Evolutionary conservation across 2,113 vertebrate species (phyloP).

Genomic region (Eubucco bourcierii): DNA sequence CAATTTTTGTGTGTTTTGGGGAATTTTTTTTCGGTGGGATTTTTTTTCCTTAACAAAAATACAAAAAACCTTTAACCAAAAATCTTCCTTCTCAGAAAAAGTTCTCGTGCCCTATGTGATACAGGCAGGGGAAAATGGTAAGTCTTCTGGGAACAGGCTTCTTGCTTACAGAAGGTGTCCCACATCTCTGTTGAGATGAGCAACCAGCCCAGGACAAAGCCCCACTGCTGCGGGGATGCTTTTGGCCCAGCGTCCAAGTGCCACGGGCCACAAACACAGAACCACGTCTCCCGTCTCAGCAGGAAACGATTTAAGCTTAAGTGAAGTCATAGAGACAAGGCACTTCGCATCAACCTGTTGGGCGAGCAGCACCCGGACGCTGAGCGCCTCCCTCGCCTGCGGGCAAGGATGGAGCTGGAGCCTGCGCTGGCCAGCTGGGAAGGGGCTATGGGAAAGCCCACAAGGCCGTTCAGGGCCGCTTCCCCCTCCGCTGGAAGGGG

Average conservation of each 20-base stretch:
- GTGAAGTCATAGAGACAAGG: rapidly evolving
- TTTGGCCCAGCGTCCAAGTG: rapidly evolving
- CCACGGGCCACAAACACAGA: neutral
- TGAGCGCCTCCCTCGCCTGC: rapidly evolving
- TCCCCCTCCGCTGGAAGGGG: too few species aligned
- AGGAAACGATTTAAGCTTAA: neutral
- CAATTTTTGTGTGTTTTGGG: too few species aligned
- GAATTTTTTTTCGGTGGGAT: too few species aligned
- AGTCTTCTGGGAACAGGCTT: neutral
- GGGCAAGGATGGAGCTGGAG: rapidly evolving
- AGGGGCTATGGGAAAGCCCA: rapidly evolving
- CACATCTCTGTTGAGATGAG: neutral
- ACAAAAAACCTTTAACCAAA: neutral
- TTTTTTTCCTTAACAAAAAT: neutral
- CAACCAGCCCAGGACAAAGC: too few species aligned
- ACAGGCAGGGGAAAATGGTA: neutral
- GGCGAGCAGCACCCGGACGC: rapidly evolving
- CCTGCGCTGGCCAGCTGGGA: rapidly evolving
- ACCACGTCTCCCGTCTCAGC: rapidly evolving
- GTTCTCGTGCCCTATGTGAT: neutral
- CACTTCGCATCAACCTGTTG: neutral
- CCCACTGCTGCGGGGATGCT: rapidly evolving
- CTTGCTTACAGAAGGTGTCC: neutral
- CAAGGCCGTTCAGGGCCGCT: neutral
- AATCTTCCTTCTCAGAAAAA: neutral